phyloP scores from a whole-genome alignment of 2,797 vertebrate species.

The Rhodeus uyekii region DNA sequence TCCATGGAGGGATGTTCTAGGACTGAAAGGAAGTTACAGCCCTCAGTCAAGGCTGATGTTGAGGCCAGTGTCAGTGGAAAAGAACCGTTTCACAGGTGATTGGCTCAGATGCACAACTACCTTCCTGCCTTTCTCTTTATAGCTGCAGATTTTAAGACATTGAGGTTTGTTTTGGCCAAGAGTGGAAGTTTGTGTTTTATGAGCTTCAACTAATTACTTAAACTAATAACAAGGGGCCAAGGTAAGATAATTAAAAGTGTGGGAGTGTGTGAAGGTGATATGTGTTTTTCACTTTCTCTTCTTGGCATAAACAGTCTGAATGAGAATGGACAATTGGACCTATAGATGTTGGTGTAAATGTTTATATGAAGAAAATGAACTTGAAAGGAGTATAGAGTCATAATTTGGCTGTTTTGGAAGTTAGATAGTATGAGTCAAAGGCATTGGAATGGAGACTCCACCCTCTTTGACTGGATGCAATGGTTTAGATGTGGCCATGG shows the following conservation, averaged over 20 bases:
- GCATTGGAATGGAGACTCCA: too few species aligned
- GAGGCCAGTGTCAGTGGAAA: background rate
- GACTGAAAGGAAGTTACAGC: background rate
- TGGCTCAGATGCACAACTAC: background rate
- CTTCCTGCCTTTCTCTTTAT: constrained; percentile 4
- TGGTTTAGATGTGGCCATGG: too few species aligned
- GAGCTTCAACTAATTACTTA: constrained; percentile 8
- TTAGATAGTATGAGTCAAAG: too few species aligned
- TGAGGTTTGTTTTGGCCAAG: background rate
- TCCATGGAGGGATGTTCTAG: background rate
- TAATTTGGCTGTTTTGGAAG: background rate
- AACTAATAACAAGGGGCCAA: constrained; percentile 4
- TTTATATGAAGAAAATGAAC: background rate
- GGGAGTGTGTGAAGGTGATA: background rate
- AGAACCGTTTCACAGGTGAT: background rate
- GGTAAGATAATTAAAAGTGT: background rate
- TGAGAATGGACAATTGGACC: background rate
- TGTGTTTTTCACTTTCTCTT: background rate
- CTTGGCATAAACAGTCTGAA: too few species aligned
- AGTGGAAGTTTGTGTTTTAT: background rate
- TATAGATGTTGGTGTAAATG: background rate
- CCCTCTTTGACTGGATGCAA: too few species aligned
- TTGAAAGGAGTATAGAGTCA: too few species aligned
- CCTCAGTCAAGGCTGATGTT: background rate
- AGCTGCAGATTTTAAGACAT: background rate